A percentile compares a stretch with the other conserved stretches of the same genome.
phyloP scores from a whole-genome alignment of 2,113 vertebrate genomes.

The Cephalopholis sonnerati region DNA sequence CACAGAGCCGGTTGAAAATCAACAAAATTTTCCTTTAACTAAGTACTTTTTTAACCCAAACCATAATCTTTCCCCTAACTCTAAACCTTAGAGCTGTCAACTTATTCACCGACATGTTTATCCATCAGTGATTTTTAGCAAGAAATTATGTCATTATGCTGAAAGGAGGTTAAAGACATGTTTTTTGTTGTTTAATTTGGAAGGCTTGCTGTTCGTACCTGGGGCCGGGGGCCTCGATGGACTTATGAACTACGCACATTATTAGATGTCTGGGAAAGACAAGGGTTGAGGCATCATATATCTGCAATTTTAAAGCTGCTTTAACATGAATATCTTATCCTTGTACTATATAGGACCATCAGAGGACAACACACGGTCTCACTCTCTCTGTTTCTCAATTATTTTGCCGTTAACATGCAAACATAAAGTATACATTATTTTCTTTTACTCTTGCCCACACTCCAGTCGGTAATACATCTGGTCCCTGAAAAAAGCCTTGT shows the following conservation, averaged over 20 bases:
- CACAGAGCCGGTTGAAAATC: too few relatives aligned
- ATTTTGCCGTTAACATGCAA: neutral
- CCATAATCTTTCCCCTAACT: too few relatives aligned
- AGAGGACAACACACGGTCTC: neutral
- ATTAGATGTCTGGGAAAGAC: neutral
- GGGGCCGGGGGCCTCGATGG: too few relatives aligned
- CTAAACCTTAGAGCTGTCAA: neutral
- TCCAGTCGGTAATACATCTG: neutral
- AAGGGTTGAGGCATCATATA: neutral
- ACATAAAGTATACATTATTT: neutral
- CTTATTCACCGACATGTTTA: neutral
- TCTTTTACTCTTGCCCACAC: neutral
- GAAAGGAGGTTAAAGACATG: too few relatives aligned
- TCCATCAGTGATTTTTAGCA: neutral
- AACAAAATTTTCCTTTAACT: too few relatives aligned
- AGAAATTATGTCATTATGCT: neutral
- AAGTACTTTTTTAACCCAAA: too few relatives aligned
- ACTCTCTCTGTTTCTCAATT: neutral
- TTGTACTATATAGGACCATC: neutral
- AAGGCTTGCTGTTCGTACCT: neutral
- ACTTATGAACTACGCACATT: too few relatives aligned
- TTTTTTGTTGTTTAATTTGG: neutral
- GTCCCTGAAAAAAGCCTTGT: neutral
- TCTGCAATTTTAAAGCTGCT: neutral
- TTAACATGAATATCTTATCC: neutral